Percentiles rank a stretch among this genome's conserved stretches.
phyloP scores from a whole-genome alignment of 2,797 vertebrate species.

The Tiaroga cobitis region DNA sequence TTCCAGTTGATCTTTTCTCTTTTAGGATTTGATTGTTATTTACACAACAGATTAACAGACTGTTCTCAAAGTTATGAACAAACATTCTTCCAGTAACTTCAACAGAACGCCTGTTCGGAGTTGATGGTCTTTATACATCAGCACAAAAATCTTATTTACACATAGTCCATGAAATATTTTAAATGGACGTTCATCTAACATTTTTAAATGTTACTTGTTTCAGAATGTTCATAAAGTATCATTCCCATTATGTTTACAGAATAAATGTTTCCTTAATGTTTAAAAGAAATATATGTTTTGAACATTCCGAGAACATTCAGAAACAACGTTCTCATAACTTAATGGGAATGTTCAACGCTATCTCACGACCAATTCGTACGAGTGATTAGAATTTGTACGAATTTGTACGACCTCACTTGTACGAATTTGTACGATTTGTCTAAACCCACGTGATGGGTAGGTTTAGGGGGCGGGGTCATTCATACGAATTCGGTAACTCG shows the following conservation, averaged over 20 bases:
- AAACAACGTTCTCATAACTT: not conserved
- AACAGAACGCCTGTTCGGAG: not conserved
- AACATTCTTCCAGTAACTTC: not conserved
- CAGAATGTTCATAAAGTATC: not conserved
- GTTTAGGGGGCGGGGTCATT: too few species aligned
- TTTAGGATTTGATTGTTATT: not conserved
- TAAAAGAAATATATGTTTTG: not conserved
- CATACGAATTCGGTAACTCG: too few species aligned
- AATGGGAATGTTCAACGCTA: not conserved
- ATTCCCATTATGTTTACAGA: not conserved
- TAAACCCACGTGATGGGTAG: too few species aligned
- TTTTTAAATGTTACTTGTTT: not conserved
- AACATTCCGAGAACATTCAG: not conserved
- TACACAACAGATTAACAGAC: not conserved
- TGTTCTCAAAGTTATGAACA: not conserved
- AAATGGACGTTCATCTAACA: not conserved
- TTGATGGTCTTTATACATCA: not conserved
- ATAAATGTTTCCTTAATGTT: too few species aligned
- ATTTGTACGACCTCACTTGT: too few species aligned
- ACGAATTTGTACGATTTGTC: too few species aligned
- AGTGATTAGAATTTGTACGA: too few species aligned
- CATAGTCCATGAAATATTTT: not conserved
- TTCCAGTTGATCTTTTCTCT: not conserved
- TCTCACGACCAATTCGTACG: too few species aligned
- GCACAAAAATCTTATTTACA: not conserved